phyloP scores from a whole-genome alignment of 2,797 vertebrate species.

The Tarsius wallacei region DNA sequence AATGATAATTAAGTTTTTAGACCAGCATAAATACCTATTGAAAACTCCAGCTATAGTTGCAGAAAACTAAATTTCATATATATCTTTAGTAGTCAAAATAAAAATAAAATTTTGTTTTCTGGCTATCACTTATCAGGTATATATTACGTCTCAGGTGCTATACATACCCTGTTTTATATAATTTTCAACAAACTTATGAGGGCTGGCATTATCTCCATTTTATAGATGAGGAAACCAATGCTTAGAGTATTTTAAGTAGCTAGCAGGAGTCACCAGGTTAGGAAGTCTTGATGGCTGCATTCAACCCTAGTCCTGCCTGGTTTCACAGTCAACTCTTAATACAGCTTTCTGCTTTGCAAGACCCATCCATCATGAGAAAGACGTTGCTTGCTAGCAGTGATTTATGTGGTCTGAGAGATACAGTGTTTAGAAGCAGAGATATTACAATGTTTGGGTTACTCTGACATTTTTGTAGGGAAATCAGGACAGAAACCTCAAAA shows the following conservation, averaged over 20 bases:
- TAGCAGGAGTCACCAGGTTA: neutral
- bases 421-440: neutral
- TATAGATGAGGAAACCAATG: neutral
- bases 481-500: neutral
- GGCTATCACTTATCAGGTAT: neutral
- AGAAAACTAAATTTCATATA: conserved; percentile 40
- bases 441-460: neutral
- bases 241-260: neutral
- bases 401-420: neutral
- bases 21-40: neutral
- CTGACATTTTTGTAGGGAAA: neutral
- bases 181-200: neutral
- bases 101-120: neutral
- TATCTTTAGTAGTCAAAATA: conserved; percentile 37
- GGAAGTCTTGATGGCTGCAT: neutral
- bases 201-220: neutral
- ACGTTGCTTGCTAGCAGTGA: neutral
- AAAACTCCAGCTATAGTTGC: neutral
- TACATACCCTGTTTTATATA: neutral
- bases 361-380: neutral
- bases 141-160: neutral
- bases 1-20: conserved; percentile 31
- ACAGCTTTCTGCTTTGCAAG: neutral
- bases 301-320: neutral
- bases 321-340: neutral